A percentile compares a stretch with the other conserved stretches of the same genome.
Evolutionary conservation across 2,888 invertebrate genomes (phyloP).

Genomic region (Lucinisca nassula): DNA sequence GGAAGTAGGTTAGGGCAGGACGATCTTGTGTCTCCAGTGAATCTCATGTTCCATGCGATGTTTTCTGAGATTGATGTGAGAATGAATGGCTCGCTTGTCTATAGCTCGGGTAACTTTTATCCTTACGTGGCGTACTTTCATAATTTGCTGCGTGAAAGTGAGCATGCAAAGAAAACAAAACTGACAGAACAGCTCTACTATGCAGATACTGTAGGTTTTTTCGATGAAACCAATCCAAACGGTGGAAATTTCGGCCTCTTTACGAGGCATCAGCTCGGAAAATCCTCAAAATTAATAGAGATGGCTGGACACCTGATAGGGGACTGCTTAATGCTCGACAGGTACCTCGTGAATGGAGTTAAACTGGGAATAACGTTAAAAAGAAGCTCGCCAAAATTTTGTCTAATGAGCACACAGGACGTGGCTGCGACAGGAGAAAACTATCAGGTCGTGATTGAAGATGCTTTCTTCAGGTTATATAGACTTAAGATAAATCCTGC

Average conservation of each 20-base stretch:
- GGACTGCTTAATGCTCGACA: constrained; percentile 19
- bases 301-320: constrained; percentile 5
- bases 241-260: constrained; percentile 19
- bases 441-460: constrained; percentile 23
- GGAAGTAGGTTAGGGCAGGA: background rate
- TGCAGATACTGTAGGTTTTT: background rate
- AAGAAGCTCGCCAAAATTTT: background rate
- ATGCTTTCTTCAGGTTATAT: constrained; percentile 15
- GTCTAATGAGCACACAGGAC: constrained; percentile 19
- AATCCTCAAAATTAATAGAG: constrained; percentile 1
- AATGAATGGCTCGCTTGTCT: background rate
- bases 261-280: background rate
- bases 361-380: background rate
- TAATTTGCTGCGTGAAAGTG: background rate
- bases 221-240: background rate
- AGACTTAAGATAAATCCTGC: constrained; percentile 26
- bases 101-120: background rate
- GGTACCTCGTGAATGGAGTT: constrained; percentile 19
- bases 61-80: background rate
- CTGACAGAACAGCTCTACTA: constrained; percentile 2
- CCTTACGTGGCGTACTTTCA: background rate
- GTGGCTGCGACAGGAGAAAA: background rate
- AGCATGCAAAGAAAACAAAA: background rate
- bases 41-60: background rate
- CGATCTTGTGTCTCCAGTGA: background rate